phyloP scores from a whole-genome alignment of 2,888 invertebrate species.

The Drosophila demipolita region DNA sequence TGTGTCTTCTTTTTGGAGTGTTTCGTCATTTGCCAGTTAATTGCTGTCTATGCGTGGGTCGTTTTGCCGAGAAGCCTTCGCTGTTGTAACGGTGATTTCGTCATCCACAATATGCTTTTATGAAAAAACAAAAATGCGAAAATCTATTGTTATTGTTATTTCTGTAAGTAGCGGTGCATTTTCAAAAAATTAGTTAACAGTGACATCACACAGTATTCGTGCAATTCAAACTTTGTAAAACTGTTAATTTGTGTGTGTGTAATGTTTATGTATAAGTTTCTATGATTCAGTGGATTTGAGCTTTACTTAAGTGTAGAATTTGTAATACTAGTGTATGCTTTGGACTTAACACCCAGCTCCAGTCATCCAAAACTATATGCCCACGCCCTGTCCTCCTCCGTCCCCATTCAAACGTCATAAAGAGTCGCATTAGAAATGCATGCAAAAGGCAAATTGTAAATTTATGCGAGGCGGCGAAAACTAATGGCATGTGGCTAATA shows the following conservation, averaged over 20 bases:
- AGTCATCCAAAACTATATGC: slow-evolving; percentile 38
- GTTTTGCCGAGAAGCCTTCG: slow-evolving; percentile 31
- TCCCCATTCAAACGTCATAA: slow-evolving; percentile 49
- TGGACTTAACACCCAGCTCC: slow-evolving; percentile 23
- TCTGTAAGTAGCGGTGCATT: slow-evolving; percentile 5
- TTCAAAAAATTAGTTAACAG: not conserved
- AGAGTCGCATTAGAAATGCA: slow-evolving; percentile 66
- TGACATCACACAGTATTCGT: not conserved
- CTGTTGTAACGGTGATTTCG: slow-evolving; percentile 63
- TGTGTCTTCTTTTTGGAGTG: slow-evolving; percentile 18
- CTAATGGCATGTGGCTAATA: slow-evolving; percentile 68
- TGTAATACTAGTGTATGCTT: slow-evolving; percentile 17
- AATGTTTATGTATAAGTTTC: not conserved
- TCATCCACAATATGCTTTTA: slow-evolving; percentile 48
- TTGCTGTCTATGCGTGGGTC: slow-evolving; percentile 68
- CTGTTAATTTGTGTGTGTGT: not conserved
- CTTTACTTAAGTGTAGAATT: slow-evolving; percentile 20
- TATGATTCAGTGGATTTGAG: slow-evolving; percentile 3
- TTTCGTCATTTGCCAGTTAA: slow-evolving; percentile 59
- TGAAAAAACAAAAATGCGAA: slow-evolving; percentile 42
- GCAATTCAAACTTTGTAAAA: slow-evolving; percentile 1
- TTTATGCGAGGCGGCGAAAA: slow-evolving; percentile 59
- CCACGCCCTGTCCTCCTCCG: not conserved
- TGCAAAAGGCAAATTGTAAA: slow-evolving; percentile 59
- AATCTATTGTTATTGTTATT: slow-evolving; percentile 36